Percentiles rank a stretch among this genome's conserved stretches.
phyloP scores from a whole-genome alignment of 2,113 vertebrate species.

The Hippoglossus stenolepis region DNA sequence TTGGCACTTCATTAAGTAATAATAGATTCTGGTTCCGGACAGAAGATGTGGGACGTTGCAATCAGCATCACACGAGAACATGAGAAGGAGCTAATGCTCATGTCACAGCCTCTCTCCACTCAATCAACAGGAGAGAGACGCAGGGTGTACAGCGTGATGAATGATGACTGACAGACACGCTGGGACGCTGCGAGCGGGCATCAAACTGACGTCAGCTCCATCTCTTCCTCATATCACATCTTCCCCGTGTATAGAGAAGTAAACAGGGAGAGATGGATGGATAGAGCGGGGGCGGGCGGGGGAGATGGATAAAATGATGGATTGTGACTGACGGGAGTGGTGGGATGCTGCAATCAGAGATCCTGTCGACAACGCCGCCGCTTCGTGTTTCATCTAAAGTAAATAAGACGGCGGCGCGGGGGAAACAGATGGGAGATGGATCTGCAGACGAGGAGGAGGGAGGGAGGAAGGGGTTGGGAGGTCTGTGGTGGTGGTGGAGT shows the following conservation, averaged over 20 bases:
- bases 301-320: constrained; percentile 28
- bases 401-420: constrained; percentile 34
- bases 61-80: constrained; percentile 35
- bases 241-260: constrained; percentile 23
- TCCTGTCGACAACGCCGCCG: not conserved
- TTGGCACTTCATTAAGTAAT: not conserved
- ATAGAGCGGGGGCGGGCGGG: not conserved
- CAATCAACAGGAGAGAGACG: constrained; percentile 19
- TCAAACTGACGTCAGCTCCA: not conserved
- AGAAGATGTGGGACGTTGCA: constrained; percentile 32
- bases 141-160: not conserved
- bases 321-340: constrained; percentile 58
- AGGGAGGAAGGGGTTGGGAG: not conserved
- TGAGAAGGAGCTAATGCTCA: constrained; percentile 25
- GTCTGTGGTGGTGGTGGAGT: not conserved
- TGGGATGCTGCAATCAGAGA: constrained; percentile 42
- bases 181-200: constrained; percentile 8
- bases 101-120: not conserved
- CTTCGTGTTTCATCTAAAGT: constrained; percentile 25
- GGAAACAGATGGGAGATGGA: constrained; percentile 29
- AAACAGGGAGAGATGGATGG: not conserved
- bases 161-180: constrained; percentile 40
- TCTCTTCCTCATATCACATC: constrained; percentile 12
- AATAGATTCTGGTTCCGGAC: constrained; percentile 23
- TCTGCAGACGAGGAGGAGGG: constrained; percentile 19